Base-by-base conservation (phyloP, 2,888 invertebrate genomes). In the Philonicus albiceps region DNA sequence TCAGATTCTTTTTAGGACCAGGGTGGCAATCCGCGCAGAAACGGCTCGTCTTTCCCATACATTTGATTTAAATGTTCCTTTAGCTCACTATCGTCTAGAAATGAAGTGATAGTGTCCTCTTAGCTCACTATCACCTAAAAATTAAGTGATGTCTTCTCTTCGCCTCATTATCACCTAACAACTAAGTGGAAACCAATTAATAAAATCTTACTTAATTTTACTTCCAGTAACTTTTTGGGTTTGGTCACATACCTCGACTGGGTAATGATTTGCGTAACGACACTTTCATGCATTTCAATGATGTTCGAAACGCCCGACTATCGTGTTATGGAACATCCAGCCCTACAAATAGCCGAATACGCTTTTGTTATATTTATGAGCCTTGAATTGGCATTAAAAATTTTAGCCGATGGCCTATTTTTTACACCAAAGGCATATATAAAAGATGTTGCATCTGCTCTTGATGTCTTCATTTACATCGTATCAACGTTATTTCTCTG, bases 391-490 rank as follows among this genome's bases (percentile, higher is more conserved):
- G 96, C 96, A 0, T 92, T 99, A 84, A 99, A 99, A 93, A 98
- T 99, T 88, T 93, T 99, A 86, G 99, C 99, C 0, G 98, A 99
- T 92, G 99, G 99, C 0, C 93, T 99, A 53, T 98, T 99, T 91
- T 99, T 99, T 91, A 99, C 99, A 0, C 99, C 99, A 0, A 99
- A 99, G 92, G 99, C 99, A 0, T 97, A 99, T 89, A 96, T 99
- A 64, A 97, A 98, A 93, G 99, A 99, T 91, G 98, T 98, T 27
- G 98, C 99, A 27, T 98, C 99, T 0, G 95, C 98, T 16, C 93
- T 99, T 89, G 99, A 99, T 91, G 96, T 99, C 11, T 99, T 99
- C 90, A 99, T 99, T 90, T 99, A 98, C 91, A 95, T 97, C 89
- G 99, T 99, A 92, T 98, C 98, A 88, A 94, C 99, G 49, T 96